Conservation (phyloP, 2,797 vertebrate genomes). For the Zonotrichia albicollis region DNA sequence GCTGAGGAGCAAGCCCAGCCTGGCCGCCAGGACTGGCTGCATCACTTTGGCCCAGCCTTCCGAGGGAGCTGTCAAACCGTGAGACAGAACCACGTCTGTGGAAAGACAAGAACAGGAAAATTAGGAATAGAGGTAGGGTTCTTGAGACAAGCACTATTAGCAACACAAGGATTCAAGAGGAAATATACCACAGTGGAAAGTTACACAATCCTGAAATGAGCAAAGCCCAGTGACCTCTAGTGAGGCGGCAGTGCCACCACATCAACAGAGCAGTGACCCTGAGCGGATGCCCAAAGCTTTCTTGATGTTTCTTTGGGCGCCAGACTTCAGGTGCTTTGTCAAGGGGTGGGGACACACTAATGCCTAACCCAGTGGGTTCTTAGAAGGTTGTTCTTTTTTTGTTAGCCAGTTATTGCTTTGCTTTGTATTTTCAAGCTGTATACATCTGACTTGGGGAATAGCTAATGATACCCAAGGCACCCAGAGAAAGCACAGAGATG, state of each 20-base stretch:
- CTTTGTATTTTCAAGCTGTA: neutral
- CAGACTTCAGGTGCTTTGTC: neutral
- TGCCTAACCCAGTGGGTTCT: neutral
- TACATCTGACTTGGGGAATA: neutral
- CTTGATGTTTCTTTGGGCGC: neutral
- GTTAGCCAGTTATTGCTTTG: too few species aligned
- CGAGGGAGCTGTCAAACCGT: neutral
- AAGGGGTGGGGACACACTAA: neutral
- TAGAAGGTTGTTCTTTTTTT: neutral
- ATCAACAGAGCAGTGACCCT: neutral
- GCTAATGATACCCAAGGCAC: neutral
- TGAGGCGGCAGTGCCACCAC: neutral
- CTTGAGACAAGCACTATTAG: neutral
- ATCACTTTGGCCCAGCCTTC: neutral
- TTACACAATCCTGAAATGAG: neutral
- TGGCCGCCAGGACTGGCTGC: neutral
- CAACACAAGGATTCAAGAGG: neutral
- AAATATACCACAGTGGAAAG: neutral
- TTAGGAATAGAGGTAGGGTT: neutral
- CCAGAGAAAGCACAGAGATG: neutral
- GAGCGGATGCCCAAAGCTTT: too few species aligned
- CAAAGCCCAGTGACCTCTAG: neutral
- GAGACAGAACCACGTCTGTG: neutral
- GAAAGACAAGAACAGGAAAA: neutral
- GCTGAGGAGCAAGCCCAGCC: neutral